Evolutionary conservation across 2,113 vertebrate species (phyloP).

Genomic region (Nothoprocta perdicaria): DNA sequence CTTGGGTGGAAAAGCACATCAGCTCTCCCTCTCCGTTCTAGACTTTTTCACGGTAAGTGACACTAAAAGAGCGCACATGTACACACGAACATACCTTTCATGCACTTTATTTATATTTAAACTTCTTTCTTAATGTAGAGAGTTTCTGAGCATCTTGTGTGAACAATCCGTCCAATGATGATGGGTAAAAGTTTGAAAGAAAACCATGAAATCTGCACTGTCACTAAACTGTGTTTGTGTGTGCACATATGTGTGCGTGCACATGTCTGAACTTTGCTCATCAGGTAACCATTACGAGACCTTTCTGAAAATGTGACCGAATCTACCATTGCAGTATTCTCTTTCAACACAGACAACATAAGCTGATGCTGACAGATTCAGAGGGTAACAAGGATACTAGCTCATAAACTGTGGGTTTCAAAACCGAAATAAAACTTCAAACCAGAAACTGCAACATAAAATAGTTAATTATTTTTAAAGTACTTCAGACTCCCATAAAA

Average conservation of each 20-base stretch:
- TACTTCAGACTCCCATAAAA: conserved; percentile 23
- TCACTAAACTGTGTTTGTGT: not conserved
- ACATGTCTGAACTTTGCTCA: not conserved
- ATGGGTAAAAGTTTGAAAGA: not conserved
- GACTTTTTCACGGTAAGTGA: not conserved
- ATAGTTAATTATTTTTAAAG: conserved; percentile 48
- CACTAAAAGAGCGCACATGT: not conserved
- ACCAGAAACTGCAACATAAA: not conserved
- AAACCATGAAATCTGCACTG: not conserved
- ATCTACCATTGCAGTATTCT: not conserved
- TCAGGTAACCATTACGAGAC: not conserved
- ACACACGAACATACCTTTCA: not conserved
- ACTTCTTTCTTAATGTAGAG: not conserved
- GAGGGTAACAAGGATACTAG: not conserved
- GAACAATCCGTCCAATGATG: not conserved
- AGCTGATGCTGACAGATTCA: not conserved
- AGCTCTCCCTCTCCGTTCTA: not conserved
- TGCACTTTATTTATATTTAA: not conserved
- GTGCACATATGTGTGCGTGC: not conserved
- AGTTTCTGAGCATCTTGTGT: not conserved
- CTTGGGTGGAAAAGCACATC: not conserved
- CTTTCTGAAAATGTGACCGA: not conserved
- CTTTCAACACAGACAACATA: conserved; percentile 28
- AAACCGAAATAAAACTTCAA: conserved; percentile 31
- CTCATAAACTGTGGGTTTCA: not conserved